A percentile compares a stretch with the other conserved stretches of the same genome.
phyloP scores from a whole-genome alignment of 2,888 invertebrate genomes.

The Melinaea marsaeus region DNA sequence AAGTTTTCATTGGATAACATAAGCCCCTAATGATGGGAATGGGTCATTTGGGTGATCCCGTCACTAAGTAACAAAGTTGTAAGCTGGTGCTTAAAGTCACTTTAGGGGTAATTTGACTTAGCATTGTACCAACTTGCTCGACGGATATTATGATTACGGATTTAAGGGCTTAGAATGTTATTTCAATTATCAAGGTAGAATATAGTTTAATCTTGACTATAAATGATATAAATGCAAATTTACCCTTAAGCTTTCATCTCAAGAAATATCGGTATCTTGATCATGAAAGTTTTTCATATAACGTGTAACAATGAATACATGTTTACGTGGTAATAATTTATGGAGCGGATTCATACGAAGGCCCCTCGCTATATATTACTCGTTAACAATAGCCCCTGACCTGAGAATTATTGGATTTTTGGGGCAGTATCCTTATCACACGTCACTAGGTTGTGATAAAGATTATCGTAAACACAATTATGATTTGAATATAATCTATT shows the following conservation, averaged over 20 bases:
- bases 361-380: conserved; percentile 9
- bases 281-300: too few species aligned
- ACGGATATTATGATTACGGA: too few species aligned
- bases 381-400: conserved; percentile 12
- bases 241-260: too few species aligned
- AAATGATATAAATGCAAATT: too few species aligned
- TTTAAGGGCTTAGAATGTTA: too few species aligned
- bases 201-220: too few species aligned
- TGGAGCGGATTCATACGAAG: background rate
- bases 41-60: background rate
- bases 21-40: too few species aligned
- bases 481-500: too few species aligned
- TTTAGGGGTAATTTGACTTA: conserved; percentile 5
- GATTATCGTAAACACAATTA: background rate
- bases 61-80: background rate
- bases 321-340: background rate
- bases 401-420: conserved; percentile 16
- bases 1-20: too few species aligned
- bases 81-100: background rate
- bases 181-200: too few species aligned
- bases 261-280: too few species aligned
- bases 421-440: conserved; percentile 8
- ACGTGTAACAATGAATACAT: too few species aligned
- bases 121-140: background rate
- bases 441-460: background rate